Conservation (phyloP, 2,113 vertebrate genomes). For the Azemiops feae region DNA sequence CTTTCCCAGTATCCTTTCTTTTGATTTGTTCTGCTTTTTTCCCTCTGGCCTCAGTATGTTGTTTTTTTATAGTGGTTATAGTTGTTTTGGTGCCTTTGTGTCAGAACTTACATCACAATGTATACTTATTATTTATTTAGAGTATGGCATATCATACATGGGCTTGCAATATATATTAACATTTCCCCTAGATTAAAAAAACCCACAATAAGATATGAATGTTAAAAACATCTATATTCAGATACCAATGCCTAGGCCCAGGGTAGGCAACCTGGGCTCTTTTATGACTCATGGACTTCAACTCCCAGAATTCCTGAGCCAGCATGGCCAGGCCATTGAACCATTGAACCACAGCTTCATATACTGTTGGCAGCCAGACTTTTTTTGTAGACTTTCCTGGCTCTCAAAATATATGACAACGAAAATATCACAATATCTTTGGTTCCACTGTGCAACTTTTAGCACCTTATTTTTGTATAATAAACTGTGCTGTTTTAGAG, state of each 20-base stretch:
- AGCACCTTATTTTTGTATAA: slow-evolving; percentile 66
- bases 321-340: neutral
- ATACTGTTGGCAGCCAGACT: no score
- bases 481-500: slow-evolving; percentile 65
- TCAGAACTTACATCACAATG: neutral
- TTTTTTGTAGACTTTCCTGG: no score
- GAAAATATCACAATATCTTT: slow-evolving; percentile 51
- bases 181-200: neutral
- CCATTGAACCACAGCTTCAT: neutral
- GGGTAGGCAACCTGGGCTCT: no score
- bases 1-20: neutral
- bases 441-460: slow-evolving; percentile 68
- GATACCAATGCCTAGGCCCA: neutral
- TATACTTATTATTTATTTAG: no score
- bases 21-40: neutral
- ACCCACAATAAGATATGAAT: neutral
- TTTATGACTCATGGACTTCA: no score
- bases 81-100: neutral
- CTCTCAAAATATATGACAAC: neutral
- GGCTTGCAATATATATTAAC: neutral
- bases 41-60: neutral
- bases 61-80: neutral
- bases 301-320: no score
- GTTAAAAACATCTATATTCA: neutral
- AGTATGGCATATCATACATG: no score